Evolutionary conservation across 2,797 vertebrate genomes (phyloP).

Genomic region (Tamandua tetradactyla): DNA sequence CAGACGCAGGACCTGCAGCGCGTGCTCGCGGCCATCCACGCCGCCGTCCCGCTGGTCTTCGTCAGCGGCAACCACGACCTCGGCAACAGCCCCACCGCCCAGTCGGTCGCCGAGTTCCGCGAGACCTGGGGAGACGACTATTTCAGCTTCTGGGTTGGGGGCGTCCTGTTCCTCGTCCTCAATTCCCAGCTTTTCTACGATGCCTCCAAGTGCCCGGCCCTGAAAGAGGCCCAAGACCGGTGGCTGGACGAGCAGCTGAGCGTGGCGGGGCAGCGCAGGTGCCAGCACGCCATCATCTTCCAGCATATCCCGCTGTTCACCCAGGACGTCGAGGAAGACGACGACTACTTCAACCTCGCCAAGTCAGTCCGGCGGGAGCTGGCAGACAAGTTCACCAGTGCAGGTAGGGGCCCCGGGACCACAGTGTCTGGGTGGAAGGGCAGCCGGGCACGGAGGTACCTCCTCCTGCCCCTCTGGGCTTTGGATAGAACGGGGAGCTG

Average conservation of each 20-base stretch:
- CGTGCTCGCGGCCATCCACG: slow-evolving; percentile 85
- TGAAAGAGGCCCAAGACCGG: slow-evolving; percentile 91
- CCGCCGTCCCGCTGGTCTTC: slow-evolving; percentile 92
- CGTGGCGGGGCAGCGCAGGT: slow-evolving; percentile 81
- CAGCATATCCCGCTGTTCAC: slow-evolving; percentile 97
- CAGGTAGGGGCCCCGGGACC: slow-evolving; percentile 84
- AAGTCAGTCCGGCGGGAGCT: slow-evolving; percentile 87
- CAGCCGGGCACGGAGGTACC: too few species aligned
- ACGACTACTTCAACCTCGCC: slow-evolving; percentile 95
- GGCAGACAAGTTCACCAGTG: slow-evolving; percentile 89
- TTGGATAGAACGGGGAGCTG: neutral
- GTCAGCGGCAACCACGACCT: slow-evolving; percentile 98
- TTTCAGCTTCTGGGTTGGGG: slow-evolving; percentile 97
- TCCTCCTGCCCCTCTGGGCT: neutral
- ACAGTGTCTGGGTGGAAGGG: neutral
- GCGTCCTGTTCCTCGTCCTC: slow-evolving; percentile 94
- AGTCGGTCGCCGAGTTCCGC: slow-evolving; percentile 90
- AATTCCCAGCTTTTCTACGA: slow-evolving; percentile 96
- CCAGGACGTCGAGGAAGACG: slow-evolving; percentile 89
- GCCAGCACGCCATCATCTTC: slow-evolving; percentile 92
- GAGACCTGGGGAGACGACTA: slow-evolving; percentile 95
- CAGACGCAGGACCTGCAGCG: slow-evolving; percentile 93
- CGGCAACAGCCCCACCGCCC: slow-evolving; percentile 92
- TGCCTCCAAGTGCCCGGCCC: slow-evolving; percentile 89
- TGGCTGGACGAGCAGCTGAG: slow-evolving; percentile 94